These are phyloP conservation scores for Paguma larvata DNA, from an alignment of 2,797 vertebrate species.

Conservation along the genomic window DNA sequence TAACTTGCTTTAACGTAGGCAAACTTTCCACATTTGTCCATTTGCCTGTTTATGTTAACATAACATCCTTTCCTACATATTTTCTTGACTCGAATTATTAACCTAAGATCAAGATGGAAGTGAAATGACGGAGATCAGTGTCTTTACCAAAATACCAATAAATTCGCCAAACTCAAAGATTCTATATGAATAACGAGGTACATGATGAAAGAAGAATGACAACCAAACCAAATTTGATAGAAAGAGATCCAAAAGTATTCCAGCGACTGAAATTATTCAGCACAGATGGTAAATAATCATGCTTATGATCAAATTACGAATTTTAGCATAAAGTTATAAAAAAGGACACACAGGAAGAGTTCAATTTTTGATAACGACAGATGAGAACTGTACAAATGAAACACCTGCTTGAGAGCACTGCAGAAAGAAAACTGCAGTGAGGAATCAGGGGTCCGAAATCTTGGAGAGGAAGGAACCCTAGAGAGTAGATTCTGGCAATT, in stretches of 20 bases:
- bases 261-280: background rate
- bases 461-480: background rate
- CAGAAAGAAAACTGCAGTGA: background rate
- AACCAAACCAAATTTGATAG: background rate
- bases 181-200: background rate
- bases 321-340: background rate
- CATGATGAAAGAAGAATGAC: background rate
- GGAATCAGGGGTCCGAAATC: background rate
- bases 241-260: background rate
- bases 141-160: slow-evolving; percentile 80
- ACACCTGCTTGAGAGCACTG: background rate
- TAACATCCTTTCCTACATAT: slow-evolving; percentile 76
- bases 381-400: background rate
- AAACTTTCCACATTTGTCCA: slow-evolving; percentile 75
- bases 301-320: background rate
- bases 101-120: slow-evolving; percentile 70
- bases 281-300: background rate
- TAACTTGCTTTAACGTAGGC: slow-evolving; percentile 76
- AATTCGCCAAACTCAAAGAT: background rate
- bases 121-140: slow-evolving; percentile 80
- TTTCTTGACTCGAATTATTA: slow-evolving; percentile 77
- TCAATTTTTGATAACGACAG: background rate
- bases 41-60: slow-evolving; percentile 77
- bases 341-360: background rate
- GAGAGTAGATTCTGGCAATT: background rate